Evolutionary conservation across 2,888 invertebrate genomes (phyloP).

Genomic region (Dasysyrphus albostriatus): DNA sequence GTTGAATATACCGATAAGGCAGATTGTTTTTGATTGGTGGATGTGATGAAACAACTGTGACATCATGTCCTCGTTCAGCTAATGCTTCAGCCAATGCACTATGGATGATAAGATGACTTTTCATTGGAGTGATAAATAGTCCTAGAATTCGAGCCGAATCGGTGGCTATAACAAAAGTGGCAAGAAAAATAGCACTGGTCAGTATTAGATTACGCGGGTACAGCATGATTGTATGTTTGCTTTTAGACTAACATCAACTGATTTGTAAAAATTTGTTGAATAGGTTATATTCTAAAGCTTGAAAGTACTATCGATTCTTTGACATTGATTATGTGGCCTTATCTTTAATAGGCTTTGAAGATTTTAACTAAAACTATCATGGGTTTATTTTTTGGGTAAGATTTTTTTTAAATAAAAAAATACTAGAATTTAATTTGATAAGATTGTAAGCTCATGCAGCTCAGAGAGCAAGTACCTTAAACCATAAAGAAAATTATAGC

Average conservation of each 20-base stretch:
- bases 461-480: too few relatives aligned
- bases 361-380: too few relatives aligned
- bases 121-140: slow-evolving; percentile 79
- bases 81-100: slow-evolving; percentile 78
- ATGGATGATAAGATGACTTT: slow-evolving; percentile 80
- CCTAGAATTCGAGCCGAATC: slow-evolving; percentile 79
- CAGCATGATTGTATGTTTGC: background rate
- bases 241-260: background rate
- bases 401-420: too few relatives aligned
- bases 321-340: background rate
- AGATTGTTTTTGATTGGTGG: slow-evolving; percentile 60
- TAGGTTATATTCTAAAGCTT: background rate
- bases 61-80: slow-evolving; percentile 80
- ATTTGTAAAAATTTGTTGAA: too few relatives aligned
- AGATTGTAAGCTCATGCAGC: too few relatives aligned
- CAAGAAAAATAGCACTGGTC: background rate
- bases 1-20: slow-evolving; percentile 10
- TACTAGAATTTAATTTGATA: too few relatives aligned
- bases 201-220: background rate
- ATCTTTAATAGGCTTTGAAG: too few relatives aligned
- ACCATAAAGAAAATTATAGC: too few relatives aligned
- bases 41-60: slow-evolving; percentile 78
- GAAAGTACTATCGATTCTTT: background rate
- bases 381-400: too few relatives aligned
- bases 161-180: too few relatives aligned